Base-by-base conservation (phyloP, 2,888 invertebrate genomes). In the Lochmaea capreae region DNA sequence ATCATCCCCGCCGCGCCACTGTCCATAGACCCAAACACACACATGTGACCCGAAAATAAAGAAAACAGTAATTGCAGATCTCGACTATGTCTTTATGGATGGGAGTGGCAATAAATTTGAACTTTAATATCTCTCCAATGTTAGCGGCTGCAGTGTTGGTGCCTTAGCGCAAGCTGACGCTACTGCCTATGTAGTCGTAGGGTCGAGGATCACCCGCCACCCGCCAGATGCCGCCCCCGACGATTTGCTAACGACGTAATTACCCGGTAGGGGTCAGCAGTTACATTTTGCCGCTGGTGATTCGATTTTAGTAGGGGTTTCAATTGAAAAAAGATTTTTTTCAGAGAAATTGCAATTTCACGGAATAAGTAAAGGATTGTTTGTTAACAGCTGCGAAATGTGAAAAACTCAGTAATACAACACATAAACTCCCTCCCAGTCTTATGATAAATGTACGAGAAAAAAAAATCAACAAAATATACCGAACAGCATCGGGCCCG, bases 111-210 rank as follows among this genome's bases (percentile, higher is more conserved):
- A 87, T 87, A 87, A 87, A 87, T 87, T 86, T 82, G 83, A 80
- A 80, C 84, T 86, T 87, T 87, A 87, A 87, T 87, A 87, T 87
- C 86, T 85, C 82, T 84, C 83, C 79, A 82, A 42, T 54, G 59
- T 59, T 62, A 33, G 33, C 42, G 62, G 43, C 62, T 63, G 3
- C 16, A 43, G 62, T 63, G 62, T 63, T 63, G n/a, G 39, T n/a
- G 86, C 85, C 83, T 84, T 83, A 80, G 82, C 85, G 85, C 87
- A 87, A 87, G 87, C 87, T 87, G 87, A 86, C 87, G 87, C 86
- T 86, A 82, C 73, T 61, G 81, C 82, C 83, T 85, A 84, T 84
- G 84, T 84, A 85, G 86, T 85, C 84, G 42, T 54, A 63, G 79
- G 78, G 83, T 81, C 85, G 84, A 85, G 85, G 65, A 72, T 70